Conservation (phyloP, 2,113 vertebrate genomes). For the Trinectes maculatus region DNA sequence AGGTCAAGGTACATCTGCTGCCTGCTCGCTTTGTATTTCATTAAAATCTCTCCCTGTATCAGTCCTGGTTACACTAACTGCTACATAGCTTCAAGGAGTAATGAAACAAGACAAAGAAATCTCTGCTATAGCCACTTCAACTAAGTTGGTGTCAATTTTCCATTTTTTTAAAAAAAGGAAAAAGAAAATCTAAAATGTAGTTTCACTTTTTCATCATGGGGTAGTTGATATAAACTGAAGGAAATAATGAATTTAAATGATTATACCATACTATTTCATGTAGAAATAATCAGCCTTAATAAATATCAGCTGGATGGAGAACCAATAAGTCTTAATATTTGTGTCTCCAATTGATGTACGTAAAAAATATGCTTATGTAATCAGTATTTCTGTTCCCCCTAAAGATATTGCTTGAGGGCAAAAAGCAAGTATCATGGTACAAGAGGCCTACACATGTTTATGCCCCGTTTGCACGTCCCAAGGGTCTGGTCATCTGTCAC, state of each 20-base stretch:
- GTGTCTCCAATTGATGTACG: too few species aligned
- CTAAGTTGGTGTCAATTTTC: neutral
- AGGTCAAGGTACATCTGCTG: constrained; percentile 3
- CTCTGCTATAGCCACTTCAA: neutral
- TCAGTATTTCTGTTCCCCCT: too few species aligned
- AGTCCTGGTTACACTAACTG: neutral
- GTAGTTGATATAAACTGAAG: too few species aligned
- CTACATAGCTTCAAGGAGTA: too few species aligned
- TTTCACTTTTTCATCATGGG: too few species aligned
- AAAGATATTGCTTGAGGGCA: neutral
- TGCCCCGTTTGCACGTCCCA: constrained; percentile 8
- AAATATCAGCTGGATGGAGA: too few species aligned
- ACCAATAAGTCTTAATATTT: too few species aligned
- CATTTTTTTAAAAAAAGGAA: neutral
- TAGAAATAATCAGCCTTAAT: too few species aligned
- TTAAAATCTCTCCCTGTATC: neutral
- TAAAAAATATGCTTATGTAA: too few species aligned
- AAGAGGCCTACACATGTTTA: constrained; percentile 15
- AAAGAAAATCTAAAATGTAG: too few species aligned
- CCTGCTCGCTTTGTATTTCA: neutral
- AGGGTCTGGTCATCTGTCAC: constrained; percentile 30
- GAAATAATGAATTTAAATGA: too few species aligned
- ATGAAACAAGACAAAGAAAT: neutral
- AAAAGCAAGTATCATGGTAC: neutral
- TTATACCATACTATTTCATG: too few species aligned